Percentiles rank a stretch among this genome's conserved stretches.
Evolutionary conservation across 2,888 invertebrate species (phyloP).

Genomic region (Phyllotreta cruciferae): DNA sequence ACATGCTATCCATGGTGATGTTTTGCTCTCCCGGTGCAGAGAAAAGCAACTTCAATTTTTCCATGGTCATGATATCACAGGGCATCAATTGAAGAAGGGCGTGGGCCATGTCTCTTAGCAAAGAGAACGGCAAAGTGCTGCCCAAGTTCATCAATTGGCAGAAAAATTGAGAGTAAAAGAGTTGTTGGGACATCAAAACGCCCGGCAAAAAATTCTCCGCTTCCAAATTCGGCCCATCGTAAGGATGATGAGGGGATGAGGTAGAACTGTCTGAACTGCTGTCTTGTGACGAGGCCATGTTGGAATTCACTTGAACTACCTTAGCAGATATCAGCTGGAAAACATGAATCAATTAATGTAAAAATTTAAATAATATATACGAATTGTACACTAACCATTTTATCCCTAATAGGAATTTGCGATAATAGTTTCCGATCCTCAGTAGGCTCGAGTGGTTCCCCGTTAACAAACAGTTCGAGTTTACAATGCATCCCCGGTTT

Average conservation of each 20-base stretch:
- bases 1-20: slow-evolving; percentile 67
- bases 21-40: slow-evolving; percentile 57
- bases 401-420: slow-evolving; percentile 85
- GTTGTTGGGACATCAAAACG: slow-evolving; percentile 84
- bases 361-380: neutral
- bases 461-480: slow-evolving; percentile 88
- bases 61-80: slow-evolving; percentile 65
- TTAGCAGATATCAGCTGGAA: slow-evolving; percentile 76
- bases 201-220: slow-evolving; percentile 91
- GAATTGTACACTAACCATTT: slow-evolving; percentile 70
- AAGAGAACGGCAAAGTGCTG: slow-evolving; percentile 78
- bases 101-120: slow-evolving; percentile 84
- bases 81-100: slow-evolving; percentile 82
- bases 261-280: slow-evolving; percentile 95
- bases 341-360: slow-evolving; percentile 12
- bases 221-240: slow-evolving; percentile 80
- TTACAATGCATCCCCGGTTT: slow-evolving; percentile 78
- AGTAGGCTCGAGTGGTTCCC: slow-evolving; percentile 84
- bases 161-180: slow-evolving; percentile 80
- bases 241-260: slow-evolving; percentile 87
- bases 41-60: slow-evolving; percentile 67
- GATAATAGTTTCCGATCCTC: slow-evolving; percentile 89
- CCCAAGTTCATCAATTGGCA: slow-evolving; percentile 89
- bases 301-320: slow-evolving; percentile 74
- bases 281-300: slow-evolving; percentile 83